phyloP scores from a whole-genome alignment of 2,888 invertebrate species.

The Chrysodeixis includens region DNA sequence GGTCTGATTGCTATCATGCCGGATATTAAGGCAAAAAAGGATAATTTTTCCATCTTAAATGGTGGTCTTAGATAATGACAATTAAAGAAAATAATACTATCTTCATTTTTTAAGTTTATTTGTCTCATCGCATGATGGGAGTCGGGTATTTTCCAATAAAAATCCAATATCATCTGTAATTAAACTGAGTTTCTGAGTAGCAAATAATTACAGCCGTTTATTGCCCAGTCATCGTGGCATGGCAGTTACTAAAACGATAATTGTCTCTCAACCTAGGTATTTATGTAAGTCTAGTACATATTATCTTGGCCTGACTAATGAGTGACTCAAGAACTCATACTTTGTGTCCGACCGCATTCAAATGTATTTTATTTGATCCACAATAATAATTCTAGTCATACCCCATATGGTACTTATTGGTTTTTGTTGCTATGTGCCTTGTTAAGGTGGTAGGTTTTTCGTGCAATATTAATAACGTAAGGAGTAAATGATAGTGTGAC shows the following conservation, averaged over 20 bases:
- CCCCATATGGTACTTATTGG: background rate
- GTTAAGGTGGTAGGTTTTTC: too few relatives aligned
- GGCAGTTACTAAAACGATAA: conserved; percentile 44
- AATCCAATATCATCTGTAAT: conserved; percentile 41
- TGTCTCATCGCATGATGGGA: conserved; percentile 18
- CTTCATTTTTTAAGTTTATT: background rate
- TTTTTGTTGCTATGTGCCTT: background rate
- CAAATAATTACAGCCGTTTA: conserved; percentile 47
- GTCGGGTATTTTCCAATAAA: conserved; percentile 50
- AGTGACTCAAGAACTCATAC: conserved; percentile 46
- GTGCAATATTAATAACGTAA: too few relatives aligned
- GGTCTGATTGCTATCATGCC: background rate
- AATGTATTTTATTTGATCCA: conserved; percentile 21
- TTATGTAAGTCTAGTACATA: conserved; percentile 32
- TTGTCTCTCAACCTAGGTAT: conserved; percentile 27
- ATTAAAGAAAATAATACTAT: background rate
- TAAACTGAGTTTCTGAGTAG: conserved; percentile 42
- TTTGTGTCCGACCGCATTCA: conserved; percentile 33
- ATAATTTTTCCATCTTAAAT: too few relatives aligned
- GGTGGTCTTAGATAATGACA: background rate
- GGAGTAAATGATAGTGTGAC: too few relatives aligned
- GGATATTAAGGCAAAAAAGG: background rate
- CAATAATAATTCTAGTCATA: conserved; percentile 20
- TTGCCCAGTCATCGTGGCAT: conserved; percentile 51
- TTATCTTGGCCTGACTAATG: conserved; percentile 50